phyloP scores from a whole-genome alignment of 92 coral and sea anemone genomes.

The Palythoa grandiflora region DNA sequence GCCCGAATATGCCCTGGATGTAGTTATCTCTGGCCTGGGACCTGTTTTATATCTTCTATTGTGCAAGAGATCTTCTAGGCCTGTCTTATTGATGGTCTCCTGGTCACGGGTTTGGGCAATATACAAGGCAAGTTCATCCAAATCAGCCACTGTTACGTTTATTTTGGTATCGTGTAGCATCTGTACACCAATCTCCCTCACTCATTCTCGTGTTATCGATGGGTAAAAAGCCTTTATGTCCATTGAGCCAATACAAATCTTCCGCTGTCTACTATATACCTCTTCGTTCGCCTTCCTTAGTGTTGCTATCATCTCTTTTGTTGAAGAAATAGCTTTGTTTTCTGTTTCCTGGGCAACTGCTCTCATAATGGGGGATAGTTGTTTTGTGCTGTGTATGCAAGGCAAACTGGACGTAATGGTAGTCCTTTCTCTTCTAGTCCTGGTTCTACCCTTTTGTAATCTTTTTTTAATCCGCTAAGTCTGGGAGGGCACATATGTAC shows the following conservation, averaged over 20 bases:
- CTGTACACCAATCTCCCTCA: neutral
- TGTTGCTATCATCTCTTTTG: no score
- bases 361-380: constrained; percentile 12
- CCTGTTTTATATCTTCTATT: constrained; percentile 22
- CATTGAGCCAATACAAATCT: no score
- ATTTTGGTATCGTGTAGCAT: constrained; percentile 25
- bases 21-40: constrained; percentile 10
- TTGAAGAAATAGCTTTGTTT: no score
- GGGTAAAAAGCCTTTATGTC: neutral
- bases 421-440: neutral
- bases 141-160: neutral
- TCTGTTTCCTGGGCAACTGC: no score
- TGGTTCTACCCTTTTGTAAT: neutral
- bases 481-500: neutral
- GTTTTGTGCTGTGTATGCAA: no score
- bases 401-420: no score
- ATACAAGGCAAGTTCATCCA: neutral
- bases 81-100: neutral
- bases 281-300: neutral
- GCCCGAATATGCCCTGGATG: constrained; percentile 3
- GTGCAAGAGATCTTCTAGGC: neutral
- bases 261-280: neutral
- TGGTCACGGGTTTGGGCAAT: no score
- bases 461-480: neutral
- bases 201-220: neutral